Conservation (phyloP, 2,113 vertebrate genomes). For the Sturnira hondurensis region DNA sequence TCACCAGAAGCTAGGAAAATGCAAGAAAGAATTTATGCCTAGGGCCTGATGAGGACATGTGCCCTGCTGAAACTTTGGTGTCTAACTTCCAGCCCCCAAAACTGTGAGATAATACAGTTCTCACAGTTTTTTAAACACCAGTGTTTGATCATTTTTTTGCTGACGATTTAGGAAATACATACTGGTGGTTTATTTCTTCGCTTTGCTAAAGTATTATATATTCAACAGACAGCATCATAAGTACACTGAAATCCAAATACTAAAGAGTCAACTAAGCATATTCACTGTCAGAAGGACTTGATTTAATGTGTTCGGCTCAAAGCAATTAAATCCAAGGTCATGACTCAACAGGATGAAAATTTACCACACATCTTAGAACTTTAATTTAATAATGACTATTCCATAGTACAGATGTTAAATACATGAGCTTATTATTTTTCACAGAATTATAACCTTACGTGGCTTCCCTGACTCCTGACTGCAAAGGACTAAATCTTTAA, state of each 20-base stretch:
- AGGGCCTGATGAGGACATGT: background rate
- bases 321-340: background rate
- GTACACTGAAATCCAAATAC: background rate
- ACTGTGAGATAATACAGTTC: background rate
- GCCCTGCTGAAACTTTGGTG: background rate
- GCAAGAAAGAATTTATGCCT: background rate
- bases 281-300: background rate
- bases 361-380: background rate
- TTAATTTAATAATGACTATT: background rate
- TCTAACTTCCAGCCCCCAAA: background rate
- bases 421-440: background rate
- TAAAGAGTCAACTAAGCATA: background rate
- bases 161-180: background rate
- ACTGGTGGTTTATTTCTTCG: background rate
- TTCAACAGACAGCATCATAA: background rate
- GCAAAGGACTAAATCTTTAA: background rate
- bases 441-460: background rate
- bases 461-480: background rate
- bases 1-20: background rate
- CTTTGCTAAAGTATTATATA: background rate
- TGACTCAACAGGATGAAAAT: background rate
- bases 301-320: background rate
- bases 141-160: background rate
- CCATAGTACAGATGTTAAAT: background rate
- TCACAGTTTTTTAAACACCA: background rate